Evolutionary conservation across 1,140 invertebrate species (phyloP), one percentile per base, ranked within the genome.

Genomic region (Heliconius eleuchia): DNA sequence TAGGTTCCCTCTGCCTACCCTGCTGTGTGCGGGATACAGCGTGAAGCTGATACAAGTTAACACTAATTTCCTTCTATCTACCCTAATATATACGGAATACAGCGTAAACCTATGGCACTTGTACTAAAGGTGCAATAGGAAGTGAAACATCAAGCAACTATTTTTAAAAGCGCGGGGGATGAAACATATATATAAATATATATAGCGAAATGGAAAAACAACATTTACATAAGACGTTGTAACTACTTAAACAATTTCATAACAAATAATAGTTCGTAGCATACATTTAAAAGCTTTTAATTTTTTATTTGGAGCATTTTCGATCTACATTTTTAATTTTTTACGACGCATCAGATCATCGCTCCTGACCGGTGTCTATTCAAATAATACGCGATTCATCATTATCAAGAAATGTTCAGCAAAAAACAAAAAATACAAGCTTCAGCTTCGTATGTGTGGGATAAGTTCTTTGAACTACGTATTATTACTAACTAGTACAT

Each of bases 381-480:
- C 82, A 86, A 87, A 90, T 84, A 87, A 86, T 83, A 82, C 84
- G 80, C 87, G 82, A 89, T 90, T 87, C 83, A 90, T 90, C 86
- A 89, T 87, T 88, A 87, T 86, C 88, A 85, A 88, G 86, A 90
- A 88, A 85, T 89, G 84, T 78, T 84, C 74, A 80, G 82, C 84
- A 91, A 90, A 92, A 92, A 91, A 88, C 71, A 85, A 80, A 85
- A 80, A 80, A 82, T 76, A 80, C 76, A 34, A 78, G 55, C 46
- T 78, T 42, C 66, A 78, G 55, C 46, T 78, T 42, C 66, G 19
- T 55, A 78, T 81, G 85, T 88, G 87, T 88, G 89, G 86, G 88
- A 85, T 86, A 83, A 81, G 89, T 89, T 88, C 87, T 86, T 88
- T 91, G 89, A 89, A 90, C 89, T 85, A 52, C 50, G 50, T 52